phyloP scores from a whole-genome alignment of 2,113 vertebrate genomes.

The Myanophis thanlyinensis region DNA sequence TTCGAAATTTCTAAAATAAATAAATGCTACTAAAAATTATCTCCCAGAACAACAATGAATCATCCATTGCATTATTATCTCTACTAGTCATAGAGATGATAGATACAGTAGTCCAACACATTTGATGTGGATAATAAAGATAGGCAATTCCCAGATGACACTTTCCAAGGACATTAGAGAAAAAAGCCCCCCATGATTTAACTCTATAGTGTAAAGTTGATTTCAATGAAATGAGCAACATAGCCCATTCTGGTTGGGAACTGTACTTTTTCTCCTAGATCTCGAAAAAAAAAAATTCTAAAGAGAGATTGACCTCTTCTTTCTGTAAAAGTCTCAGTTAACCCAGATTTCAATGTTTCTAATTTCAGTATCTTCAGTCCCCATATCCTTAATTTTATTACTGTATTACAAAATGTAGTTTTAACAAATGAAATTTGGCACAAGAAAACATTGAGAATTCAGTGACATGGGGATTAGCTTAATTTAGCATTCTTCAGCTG shows the following conservation, averaged over 20 bases:
- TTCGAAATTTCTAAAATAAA: neutral
- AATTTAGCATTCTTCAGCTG: constrained; percentile 37
- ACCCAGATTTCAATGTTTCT: neutral
- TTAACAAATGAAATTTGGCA: constrained; percentile 21
- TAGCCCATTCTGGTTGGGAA: neutral
- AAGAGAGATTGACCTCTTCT: neutral
- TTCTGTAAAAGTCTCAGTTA: no score
- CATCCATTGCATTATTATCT: neutral
- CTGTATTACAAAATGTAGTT: constrained; percentile 55
- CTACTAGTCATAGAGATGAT: neutral
- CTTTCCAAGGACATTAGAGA: neutral
- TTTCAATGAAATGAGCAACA: neutral
- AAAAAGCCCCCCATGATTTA: neutral
- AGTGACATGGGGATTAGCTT: neutral
- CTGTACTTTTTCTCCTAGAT: neutral
- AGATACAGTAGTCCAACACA: neutral
- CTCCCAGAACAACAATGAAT: neutral
- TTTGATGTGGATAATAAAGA: neutral
- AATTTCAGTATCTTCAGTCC: neutral
- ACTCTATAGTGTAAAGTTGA: neutral
- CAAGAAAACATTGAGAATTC: constrained; percentile 48
- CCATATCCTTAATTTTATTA: constrained; percentile 26
- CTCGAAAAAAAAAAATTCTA: no score
- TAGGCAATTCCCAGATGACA: neutral
- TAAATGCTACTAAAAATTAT: neutral